phyloP scores from a whole-genome alignment of 2,113 vertebrate species.

The Columba janthina region DNA sequence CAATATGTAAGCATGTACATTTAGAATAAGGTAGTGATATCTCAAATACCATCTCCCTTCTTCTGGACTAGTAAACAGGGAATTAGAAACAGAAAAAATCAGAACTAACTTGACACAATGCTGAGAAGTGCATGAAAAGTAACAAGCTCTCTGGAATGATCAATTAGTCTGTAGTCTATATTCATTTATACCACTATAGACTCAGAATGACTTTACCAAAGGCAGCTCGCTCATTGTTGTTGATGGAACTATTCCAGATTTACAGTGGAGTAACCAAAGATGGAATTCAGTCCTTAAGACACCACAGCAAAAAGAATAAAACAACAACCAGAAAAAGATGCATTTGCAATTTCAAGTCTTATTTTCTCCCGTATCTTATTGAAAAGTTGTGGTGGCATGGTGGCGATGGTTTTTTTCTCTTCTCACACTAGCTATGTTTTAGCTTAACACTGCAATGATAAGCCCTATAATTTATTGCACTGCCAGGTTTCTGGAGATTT shows the following conservation, averaged over 20 bases:
- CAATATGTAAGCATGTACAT: background rate
- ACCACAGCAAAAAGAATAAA: background rate
- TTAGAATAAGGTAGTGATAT: background rate
- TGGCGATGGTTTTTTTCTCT: too few relatives aligned
- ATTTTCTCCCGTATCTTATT: background rate
- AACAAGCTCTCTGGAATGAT: background rate
- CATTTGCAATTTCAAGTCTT: background rate
- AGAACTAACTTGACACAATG: background rate
- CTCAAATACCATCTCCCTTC: background rate
- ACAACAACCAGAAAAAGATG: background rate
- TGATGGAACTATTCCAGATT: background rate
- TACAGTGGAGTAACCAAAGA: background rate
- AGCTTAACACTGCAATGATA: background rate
- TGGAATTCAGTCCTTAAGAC: background rate
- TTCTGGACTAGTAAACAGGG: background rate
- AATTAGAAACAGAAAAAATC: background rate
- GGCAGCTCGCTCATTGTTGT: background rate
- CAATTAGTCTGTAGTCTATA: background rate
- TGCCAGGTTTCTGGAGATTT: background rate
- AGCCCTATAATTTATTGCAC: background rate
- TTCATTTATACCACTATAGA: background rate
- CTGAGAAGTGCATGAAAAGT: background rate
- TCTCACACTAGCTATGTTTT: background rate
- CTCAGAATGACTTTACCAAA: background rate
- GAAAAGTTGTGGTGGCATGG: background rate